Evolutionary conservation across 2,797 vertebrate genomes (phyloP).

Genomic region (Oryzias dopingdopingensis): DNA sequence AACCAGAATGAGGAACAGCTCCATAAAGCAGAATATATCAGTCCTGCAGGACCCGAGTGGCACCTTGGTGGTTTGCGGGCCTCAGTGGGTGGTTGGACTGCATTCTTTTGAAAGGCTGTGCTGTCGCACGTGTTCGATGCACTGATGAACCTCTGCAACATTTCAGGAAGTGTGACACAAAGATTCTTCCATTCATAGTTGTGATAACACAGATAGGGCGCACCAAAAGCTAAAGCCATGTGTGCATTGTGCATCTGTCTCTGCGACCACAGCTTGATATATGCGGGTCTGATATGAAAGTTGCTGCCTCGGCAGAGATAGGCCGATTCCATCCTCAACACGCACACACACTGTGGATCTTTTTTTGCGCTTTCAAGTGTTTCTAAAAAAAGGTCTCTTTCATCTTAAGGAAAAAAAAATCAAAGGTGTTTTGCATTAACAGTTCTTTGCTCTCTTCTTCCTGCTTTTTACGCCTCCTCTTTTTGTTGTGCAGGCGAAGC

Average conservation of each 20-base stretch:
- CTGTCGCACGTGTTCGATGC: constrained; percentile 62
- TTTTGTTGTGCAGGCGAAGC: constrained; percentile 83
- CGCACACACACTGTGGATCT: background rate
- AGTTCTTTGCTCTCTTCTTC: constrained; percentile 18
- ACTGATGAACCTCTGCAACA: constrained; percentile 45
- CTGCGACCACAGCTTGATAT: constrained; percentile 21
- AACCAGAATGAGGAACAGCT: constrained; percentile 28
- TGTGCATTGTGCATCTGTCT: constrained; percentile 13
- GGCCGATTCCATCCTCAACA: constrained; percentile 33
- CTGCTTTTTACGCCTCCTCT: constrained; percentile 6
- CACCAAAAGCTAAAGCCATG: background rate
- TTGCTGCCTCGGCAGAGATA: constrained; percentile 13
- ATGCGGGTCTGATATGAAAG: constrained; percentile 12
- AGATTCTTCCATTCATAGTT: constrained; percentile 64
- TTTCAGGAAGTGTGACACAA: constrained; percentile 58
- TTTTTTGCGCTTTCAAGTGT: constrained; percentile 8
- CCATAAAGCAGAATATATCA: constrained; percentile 47
- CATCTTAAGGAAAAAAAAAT: constrained; percentile 30
- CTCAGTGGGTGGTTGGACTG: constrained; percentile 55
- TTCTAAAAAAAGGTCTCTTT: constrained; percentile 26
- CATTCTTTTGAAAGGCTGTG: constrained; percentile 74
- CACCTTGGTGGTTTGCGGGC: constrained; percentile 30
- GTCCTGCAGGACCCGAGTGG: constrained; percentile 41
- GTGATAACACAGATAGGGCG: constrained; percentile 23
- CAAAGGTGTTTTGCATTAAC: constrained; percentile 19